Conservation (phyloP, 2,888 invertebrate genomes). For the Eristalis pertinax region DNA sequence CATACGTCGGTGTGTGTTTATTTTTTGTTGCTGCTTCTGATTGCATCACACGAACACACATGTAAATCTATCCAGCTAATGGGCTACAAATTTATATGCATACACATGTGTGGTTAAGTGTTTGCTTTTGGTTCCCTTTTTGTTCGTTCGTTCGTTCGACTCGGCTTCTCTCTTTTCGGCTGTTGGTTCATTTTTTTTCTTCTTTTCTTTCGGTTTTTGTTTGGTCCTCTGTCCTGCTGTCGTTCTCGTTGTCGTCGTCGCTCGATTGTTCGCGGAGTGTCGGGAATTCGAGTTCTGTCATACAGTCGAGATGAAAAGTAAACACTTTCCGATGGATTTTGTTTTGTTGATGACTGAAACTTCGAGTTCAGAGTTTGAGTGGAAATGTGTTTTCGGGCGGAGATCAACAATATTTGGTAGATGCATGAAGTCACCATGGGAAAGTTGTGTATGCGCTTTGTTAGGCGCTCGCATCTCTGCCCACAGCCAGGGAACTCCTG, state of each 20-base stretch:
- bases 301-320: constrained; percentile 45
- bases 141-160: constrained; percentile 23
- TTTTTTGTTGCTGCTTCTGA: constrained; percentile 38
- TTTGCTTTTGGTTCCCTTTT: constrained; percentile 19
- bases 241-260: constrained; percentile 22
- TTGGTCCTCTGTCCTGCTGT: constrained; percentile 11
- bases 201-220: constrained; percentile 8
- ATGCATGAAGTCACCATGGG: too few species aligned
- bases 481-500: too few species aligned
- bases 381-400: too few species aligned
- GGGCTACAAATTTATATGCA: background rate
- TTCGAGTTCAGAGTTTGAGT: too few species aligned
- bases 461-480: too few species aligned
- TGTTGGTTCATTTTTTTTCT: constrained; percentile 8
- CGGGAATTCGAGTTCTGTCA: constrained; percentile 2
- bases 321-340: background rate
- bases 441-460: too few species aligned
- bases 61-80: background rate
- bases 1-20: constrained; percentile 37
- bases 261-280: constrained; percentile 33
- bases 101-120: constrained; percentile 4
- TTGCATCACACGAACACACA: constrained; percentile 46
- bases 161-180: constrained; percentile 4
- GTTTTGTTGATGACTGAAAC: too few species aligned
- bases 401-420: too few species aligned